These are phyloP conservation scores for Thymelicus lineola DNA, from an alignment of 2,888 invertebrate genomes.

Conservation along the genomic window DNA sequence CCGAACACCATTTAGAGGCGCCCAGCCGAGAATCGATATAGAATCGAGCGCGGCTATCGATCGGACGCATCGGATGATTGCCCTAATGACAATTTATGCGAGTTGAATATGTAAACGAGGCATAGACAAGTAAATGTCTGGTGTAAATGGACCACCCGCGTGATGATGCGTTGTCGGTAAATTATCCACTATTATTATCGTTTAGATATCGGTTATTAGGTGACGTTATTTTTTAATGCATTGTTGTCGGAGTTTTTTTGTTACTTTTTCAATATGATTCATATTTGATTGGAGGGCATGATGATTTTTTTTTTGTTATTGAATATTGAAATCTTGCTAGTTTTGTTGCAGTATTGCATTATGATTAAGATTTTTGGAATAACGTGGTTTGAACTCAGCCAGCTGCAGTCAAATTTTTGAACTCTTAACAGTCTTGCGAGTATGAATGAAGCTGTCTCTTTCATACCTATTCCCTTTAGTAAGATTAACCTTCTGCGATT, in stretches of 20 bases:
- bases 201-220: constrained; percentile 48
- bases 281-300: neutral
- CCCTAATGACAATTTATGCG: constrained; percentile 82
- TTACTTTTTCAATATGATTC: neutral
- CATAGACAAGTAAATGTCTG: constrained; percentile 63
- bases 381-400: no score
- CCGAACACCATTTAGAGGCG: constrained; percentile 59
- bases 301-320: no score
- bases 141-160: constrained; percentile 74
- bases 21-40: constrained; percentile 65
- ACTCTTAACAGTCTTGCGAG: no score
- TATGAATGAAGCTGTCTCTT: no score
- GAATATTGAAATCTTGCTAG: no score
- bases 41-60: constrained; percentile 68
- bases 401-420: no score
- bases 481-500: no score
- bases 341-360: no score
- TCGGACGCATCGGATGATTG: constrained; percentile 75
- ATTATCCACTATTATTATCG: constrained; percentile 40
- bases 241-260: constrained; percentile 1
- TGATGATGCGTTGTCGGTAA: constrained; percentile 45
- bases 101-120: constrained; percentile 77
- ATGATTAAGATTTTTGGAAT: no score
- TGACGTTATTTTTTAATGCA: constrained; percentile 22
- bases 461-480: no score